phyloP scores from a whole-genome alignment of 2,797 vertebrate species.

The Vultur gryphus region DNA sequence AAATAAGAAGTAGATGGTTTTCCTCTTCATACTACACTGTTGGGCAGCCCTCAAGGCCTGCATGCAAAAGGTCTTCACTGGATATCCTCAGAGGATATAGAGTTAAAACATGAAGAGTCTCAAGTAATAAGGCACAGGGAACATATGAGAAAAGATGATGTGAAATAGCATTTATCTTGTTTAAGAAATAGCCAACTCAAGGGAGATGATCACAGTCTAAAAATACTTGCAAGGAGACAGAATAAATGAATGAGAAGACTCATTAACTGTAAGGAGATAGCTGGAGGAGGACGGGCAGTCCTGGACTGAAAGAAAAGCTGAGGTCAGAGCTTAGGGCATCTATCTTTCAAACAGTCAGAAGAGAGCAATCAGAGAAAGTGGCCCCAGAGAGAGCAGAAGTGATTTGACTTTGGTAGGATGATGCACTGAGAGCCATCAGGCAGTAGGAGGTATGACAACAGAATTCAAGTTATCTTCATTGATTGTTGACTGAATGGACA shows the following conservation, averaged over 20 bases:
- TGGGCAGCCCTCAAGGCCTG: neutral
- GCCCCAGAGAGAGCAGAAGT: neutral
- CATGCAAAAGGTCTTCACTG: neutral
- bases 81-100: neutral
- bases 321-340: neutral
- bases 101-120: neutral
- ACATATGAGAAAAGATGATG: neutral
- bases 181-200: conserved; percentile 25
- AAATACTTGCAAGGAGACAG: conserved; percentile 52
- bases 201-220: conserved; percentile 33
- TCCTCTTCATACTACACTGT: neutral
- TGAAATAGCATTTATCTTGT: conserved; percentile 31
- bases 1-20: neutral
- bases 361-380: neutral
- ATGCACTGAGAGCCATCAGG: neutral
- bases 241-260: conserved; percentile 37
- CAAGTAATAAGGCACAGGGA: neutral
- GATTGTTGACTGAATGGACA: neutral
- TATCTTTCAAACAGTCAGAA: neutral
- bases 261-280: conserved; percentile 6
- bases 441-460: neutral
- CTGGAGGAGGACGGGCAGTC: conserved; percentile 5
- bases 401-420: neutral
- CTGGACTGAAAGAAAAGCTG: neutral
- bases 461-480: neutral